Base-by-base conservation (phyloP, 2,113 vertebrate species). In the Salminus brasiliensis region DNA sequence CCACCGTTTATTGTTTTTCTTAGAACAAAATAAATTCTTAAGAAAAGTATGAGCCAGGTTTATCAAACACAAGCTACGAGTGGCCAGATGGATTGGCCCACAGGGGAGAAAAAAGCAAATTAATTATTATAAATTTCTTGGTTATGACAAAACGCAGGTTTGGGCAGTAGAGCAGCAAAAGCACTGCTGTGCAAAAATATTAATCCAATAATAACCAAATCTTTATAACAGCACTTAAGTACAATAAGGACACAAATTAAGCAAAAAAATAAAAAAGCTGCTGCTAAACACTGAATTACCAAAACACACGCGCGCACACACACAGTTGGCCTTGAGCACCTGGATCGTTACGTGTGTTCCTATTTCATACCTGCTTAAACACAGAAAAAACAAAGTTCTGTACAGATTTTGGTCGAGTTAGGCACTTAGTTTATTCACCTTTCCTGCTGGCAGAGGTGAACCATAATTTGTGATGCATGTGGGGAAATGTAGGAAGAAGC, bases 401-500 rank as follows among this genome's bases (percentile, higher is more conserved):
- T 88, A 72, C 76, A 87, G 67, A 72, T 83, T 87, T 88, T 86
- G 36, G 84, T 85, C 85, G 90, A 87, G 85, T 87, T 90, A 94
- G 93, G 93, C 93, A 94, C 93, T 93, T 92, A 63, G 85, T 21
- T 73, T 82, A 85, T 83, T 85, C 29, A 78, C 68, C 23, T 80
- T 86, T 83, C 83, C 41, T 74, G 79, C 84, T 91, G 88, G 88
- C 88, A 89, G 88, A 75, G 86, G 74, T 78, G 85, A 79, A 82
- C 85, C 82, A 80, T 78, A 83, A 83, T 82, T 85, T 45, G 62
- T 4, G 25, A 55, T 23, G 52, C 63, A 78, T 80, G 75, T 83
- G 68, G 81, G 75, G 59, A 79, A 74, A 30, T 78, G 41, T 41
- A 79, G 32, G 81, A 74, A 79, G 84, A 30, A 34, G 81, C 60